Conservation (phyloP, 1,140 invertebrate species). For the Cyclina sinensis region DNA sequence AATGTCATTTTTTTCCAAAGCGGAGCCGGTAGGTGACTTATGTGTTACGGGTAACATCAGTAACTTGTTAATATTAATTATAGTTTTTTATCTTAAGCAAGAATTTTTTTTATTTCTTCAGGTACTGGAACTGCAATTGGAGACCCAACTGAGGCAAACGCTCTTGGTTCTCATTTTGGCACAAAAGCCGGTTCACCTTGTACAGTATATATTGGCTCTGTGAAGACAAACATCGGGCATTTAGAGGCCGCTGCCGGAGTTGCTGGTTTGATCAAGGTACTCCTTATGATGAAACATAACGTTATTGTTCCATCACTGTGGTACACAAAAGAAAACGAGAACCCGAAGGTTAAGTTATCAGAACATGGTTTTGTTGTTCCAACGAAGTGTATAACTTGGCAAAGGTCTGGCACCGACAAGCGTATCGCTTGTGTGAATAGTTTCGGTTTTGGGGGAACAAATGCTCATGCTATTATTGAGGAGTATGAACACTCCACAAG, state of each 20-base stretch:
- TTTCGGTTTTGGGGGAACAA: conserved; percentile 79
- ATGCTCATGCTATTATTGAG: conserved; percentile 70
- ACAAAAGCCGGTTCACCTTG: background rate
- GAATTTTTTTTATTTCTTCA: no score
- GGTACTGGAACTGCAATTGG: no score
- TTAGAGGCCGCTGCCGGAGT: conserved; percentile 96
- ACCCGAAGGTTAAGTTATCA: conserved; percentile 66
- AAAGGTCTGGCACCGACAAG: background rate
- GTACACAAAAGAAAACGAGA: conserved; percentile 56
- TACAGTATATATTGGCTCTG: conserved; percentile 69
- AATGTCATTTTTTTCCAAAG: no score
- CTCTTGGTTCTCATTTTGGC: conserved; percentile 59
- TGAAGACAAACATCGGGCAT: conserved; percentile 76
- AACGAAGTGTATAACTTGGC: conserved; percentile 43
- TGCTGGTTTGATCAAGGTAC: conserved; percentile 93
- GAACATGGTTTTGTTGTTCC: conserved; percentile 63
- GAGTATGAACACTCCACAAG: background rate
- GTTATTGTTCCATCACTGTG: conserved; percentile 70
- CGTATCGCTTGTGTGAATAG: conserved; percentile 71
- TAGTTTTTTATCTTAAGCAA: no score
- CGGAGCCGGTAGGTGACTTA: no score
- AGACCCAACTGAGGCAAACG: conserved; percentile 68
- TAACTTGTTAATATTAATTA: no score
- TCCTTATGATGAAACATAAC: conserved; percentile 75
- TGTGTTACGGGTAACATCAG: no score